Evolutionary conservation across 2,888 invertebrate genomes (phyloP).

Genomic region (Nephrocerus scutellatus): DNA sequence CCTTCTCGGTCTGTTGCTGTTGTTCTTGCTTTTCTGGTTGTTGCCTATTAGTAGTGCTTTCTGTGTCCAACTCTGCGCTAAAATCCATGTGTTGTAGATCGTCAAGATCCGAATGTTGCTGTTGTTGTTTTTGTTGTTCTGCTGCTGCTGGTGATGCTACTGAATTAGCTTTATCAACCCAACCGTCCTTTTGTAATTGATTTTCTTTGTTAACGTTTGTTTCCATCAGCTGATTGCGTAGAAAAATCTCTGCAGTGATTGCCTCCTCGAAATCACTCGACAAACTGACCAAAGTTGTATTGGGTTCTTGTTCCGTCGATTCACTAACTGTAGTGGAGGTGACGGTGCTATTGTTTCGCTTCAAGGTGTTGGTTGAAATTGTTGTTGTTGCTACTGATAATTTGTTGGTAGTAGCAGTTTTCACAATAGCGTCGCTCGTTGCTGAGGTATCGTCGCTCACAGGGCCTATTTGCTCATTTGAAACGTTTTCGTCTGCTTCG

Average conservation of each 20-base stretch:
- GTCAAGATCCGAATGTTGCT: no score
- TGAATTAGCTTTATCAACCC: no score
- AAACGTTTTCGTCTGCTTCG: slow-evolving; percentile 11
- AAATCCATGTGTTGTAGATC: no score
- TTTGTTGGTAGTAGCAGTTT: no score
- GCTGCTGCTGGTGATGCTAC: slow-evolving; percentile 7
- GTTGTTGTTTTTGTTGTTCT: slow-evolving; percentile 1
- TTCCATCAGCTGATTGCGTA: slow-evolving; percentile 38
- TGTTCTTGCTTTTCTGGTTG: no score
- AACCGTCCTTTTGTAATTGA: no score
- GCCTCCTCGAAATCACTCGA: slow-evolving; percentile 38
- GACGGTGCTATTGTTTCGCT: neutral
- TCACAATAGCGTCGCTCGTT: slow-evolving; percentile 7
- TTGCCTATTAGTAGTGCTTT: no score
- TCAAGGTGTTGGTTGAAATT: neutral
- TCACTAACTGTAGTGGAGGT: no score
- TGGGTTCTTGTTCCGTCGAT: slow-evolving; percentile 35
- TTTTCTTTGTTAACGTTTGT: slow-evolving; percentile 24
- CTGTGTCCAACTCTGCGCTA: no score
- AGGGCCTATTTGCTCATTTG: slow-evolving; percentile 26
- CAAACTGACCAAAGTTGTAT: slow-evolving; percentile 37
- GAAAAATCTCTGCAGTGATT: slow-evolving; percentile 40
- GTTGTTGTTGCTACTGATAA: slow-evolving; percentile 4
- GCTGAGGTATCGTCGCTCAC: slow-evolving; percentile 26
- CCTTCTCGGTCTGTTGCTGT: no score